A percentile compares a stretch with the other conserved stretches of the same genome.
phyloP scores from a whole-genome alignment of 2,797 vertebrate species.

The Triplophysa bombifrons region DNA sequence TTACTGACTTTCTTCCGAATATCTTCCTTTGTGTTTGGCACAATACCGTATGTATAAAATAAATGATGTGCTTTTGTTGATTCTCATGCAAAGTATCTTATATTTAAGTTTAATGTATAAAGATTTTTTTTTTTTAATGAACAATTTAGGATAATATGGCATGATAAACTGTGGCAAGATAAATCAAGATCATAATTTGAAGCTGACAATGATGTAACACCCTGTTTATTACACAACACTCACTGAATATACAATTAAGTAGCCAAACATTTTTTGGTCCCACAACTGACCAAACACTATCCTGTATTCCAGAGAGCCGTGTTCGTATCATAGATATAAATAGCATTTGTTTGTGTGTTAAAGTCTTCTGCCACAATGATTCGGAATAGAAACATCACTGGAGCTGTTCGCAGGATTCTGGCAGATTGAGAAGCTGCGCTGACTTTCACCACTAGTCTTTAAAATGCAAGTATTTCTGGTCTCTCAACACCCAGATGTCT shows the following conservation, averaged over 20 bases:
- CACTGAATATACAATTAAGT: too few relatives aligned
- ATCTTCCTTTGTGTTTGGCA: too few relatives aligned
- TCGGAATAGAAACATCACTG: conserved; percentile 29
- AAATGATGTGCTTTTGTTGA: too few relatives aligned
- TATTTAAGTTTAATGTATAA: too few relatives aligned
- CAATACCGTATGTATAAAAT: too few relatives aligned
- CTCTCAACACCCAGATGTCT: conserved; percentile 64
- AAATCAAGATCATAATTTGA: too few relatives aligned
- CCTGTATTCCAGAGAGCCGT: neutral
- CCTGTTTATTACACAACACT: neutral
- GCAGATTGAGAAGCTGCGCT: conserved; percentile 6
- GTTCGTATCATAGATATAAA: neutral
- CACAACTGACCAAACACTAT: neutral
- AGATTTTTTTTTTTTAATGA: too few relatives aligned
- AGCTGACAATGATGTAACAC: neutral
- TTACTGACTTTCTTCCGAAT: too few relatives aligned
- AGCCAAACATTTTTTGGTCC: too few relatives aligned
- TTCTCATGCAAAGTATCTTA: too few relatives aligned
- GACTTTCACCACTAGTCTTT: conserved; percentile 1
- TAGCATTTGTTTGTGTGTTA: neutral
- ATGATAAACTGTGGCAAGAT: too few relatives aligned
- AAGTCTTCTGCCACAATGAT: conserved; percentile 16
- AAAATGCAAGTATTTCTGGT: conserved; percentile 27
- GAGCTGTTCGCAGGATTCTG: neutral
- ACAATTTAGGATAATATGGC: too few relatives aligned